Base-by-base conservation (phyloP, 2,797 vertebrate species). In the Enteromius argenteus region DNA sequence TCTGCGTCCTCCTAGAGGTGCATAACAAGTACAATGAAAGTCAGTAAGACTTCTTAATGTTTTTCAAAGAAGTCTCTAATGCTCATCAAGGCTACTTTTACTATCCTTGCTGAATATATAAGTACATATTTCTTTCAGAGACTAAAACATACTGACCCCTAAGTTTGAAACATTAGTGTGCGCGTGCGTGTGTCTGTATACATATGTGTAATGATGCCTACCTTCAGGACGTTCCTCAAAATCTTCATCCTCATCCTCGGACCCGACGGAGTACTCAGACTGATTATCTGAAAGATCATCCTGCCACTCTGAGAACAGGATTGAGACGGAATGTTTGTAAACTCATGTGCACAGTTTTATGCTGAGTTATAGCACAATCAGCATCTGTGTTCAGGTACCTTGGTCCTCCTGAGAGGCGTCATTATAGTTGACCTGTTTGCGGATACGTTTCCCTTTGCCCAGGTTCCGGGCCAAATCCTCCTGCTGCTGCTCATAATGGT, bases 361-460 rank as follows among this genome's bases (percentile, higher is more conserved):
- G 74, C 64, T 78, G 74, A 14, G 21, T 39, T 37, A 71, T 23
- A 60, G 27, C 21, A 53, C 37, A 46, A 27, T 84, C 81, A 69
- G 81, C 49, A 56, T 49, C n/a, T 27, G 23, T 83, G 73, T 46
- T 30, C 44, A 30, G 21, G 49, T 94, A 99, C 98, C 98, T 97
- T 99, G 98, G 94, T 99, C 98, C 94, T 99, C 98, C 93, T 99
- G 98, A 0, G 98, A 97, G 3, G 98, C 93, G 0, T 99, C 98
- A 0, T 99, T 99, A 95, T 99, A 99, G 96, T 99, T 99, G 95
- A 99, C 98, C 91, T 99, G 98, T 91, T 99, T 99, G 75, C 98
- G 96, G 90, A 99, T 95, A n/a, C 98, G 94, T 89, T 99, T 99
- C 88, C 98, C 98, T 87, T 99, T 99, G 84, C 98, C 98, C 79